Evolutionary conservation across 2,888 invertebrate genomes (phyloP).

Genomic region (Eupithecia inturbata): DNA sequence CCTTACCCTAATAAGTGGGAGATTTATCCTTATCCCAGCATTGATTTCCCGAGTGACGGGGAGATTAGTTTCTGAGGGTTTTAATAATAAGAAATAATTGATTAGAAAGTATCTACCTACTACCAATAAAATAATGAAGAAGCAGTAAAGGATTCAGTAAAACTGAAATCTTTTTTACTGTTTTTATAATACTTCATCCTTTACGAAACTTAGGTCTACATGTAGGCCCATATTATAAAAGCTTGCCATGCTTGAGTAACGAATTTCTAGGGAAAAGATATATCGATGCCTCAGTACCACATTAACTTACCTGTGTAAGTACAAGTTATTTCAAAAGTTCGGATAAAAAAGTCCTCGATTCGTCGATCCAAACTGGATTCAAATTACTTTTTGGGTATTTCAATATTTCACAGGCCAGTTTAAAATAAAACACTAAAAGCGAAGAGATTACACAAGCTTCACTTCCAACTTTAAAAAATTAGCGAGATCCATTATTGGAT

Average conservation of each 20-base stretch:
- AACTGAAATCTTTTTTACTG: not conserved
- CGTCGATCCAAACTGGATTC: too few relatives aligned
- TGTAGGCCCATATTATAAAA: too few relatives aligned
- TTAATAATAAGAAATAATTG: constrained; percentile 24
- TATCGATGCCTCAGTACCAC: too few relatives aligned
- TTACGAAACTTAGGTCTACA: not conserved
- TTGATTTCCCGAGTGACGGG: constrained; percentile 54
- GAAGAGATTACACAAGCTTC: too few relatives aligned
- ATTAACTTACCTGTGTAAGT: too few relatives aligned
- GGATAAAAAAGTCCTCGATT: not conserved
- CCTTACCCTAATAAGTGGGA: constrained; percentile 10
- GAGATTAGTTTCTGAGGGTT: constrained; percentile 27
- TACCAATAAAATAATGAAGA: not conserved
- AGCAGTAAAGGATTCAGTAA: not conserved
- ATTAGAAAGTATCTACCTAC: constrained; percentile 6
- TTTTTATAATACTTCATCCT: not conserved
- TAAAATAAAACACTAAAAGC: too few relatives aligned
- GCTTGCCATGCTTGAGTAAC: too few relatives aligned
- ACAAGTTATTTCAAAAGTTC: not conserved
- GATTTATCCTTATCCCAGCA: constrained; percentile 18
- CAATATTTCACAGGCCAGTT: not conserved
- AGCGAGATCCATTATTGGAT: too few relatives aligned
- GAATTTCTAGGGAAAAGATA: too few relatives aligned
- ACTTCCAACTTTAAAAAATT: too few relatives aligned
- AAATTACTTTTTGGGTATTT: not conserved